These are phyloP conservation scores for Cygnus buccinator DNA, from an alignment of 2,113 vertebrate species.

Conservation along the genomic window DNA sequence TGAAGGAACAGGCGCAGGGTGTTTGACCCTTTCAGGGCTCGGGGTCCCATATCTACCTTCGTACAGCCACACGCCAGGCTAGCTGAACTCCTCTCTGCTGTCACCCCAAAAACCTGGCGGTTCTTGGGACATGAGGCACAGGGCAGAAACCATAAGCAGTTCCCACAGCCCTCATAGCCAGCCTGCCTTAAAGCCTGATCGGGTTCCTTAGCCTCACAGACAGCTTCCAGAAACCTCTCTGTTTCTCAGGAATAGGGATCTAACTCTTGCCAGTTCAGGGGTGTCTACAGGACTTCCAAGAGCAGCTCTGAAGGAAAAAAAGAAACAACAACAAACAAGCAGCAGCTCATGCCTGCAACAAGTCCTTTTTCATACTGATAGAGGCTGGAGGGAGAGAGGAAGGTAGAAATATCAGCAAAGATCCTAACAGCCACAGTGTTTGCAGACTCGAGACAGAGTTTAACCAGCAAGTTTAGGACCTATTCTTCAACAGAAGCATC, in stretches of 20 bases:
- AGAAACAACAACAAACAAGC: background rate
- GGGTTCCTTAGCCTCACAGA: background rate
- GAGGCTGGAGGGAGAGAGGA: background rate
- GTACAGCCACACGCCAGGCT: fast-evolving
- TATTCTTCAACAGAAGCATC: background rate
- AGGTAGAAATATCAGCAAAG: background rate
- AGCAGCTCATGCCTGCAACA: background rate
- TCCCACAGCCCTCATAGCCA: background rate
- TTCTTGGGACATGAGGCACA: background rate
- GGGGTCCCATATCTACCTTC: background rate
- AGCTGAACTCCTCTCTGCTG: background rate
- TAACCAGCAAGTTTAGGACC: background rate
- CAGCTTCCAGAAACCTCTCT: background rate
- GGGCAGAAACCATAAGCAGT: background rate
- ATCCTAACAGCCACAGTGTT: background rate
- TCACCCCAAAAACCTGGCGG: background rate
- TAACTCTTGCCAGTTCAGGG: background rate
- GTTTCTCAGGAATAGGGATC: fast-evolving
- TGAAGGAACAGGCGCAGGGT: background rate
- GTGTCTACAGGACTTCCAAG: background rate
- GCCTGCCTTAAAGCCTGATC: background rate
- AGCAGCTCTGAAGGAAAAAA: background rate
- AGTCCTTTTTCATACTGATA: background rate
- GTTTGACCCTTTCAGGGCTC: background rate
- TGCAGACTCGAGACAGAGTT: background rate